Base-by-base conservation (phyloP, 2,113 vertebrate species). In the Pomatorhinus ruficollis region DNA sequence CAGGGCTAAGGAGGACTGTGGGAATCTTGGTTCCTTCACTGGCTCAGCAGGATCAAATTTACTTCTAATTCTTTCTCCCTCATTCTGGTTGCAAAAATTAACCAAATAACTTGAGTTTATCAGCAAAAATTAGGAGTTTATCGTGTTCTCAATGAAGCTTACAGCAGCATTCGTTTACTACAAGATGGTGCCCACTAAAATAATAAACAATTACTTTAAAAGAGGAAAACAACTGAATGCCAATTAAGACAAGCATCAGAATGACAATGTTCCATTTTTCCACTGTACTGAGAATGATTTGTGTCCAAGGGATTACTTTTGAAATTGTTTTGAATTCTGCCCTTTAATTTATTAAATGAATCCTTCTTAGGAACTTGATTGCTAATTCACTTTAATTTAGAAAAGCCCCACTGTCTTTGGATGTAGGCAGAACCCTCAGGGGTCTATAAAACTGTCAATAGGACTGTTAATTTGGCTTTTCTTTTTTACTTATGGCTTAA, bases 301-400 rank as follows among this genome's bases (percentile, higher is more conserved):
- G 87, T 53, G 45, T 80, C 83, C 88, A 90, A 93, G 82, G 86
- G 69, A 96, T 92, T 92, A 94, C 68, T 97, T 96, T 84, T 71
- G 80, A 87, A 87, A 93, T 97, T 37, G 83, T 93, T 94, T 96
- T 93, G 83, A 92, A 87, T 96, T 95, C 69, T 97, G 30, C 30
- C 61, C 61, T 95, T 94, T 95, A 91, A 94, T 86, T 81, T 96
- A 96, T 90, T 95, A 92, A 93, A 74, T 49, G 76, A 96, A 74
- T 94, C 65, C 37, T 93, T 92, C 92, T 96, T 87, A 93, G 83
- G 56, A 86, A 81, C 83, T 95, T 96, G 90, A 95, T 96, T 95
- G 61, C 92, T 96, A 95, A 96, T 90, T 96, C 65, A 50, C 83
- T 95, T 63, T 95, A 93, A 97, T 94, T 95, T 90, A 68, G 94